Percentiles rank a stretch among this genome's conserved stretches.
Conservation (phyloP, 2,888 invertebrate species). For the Limenitis camilla region DNA sequence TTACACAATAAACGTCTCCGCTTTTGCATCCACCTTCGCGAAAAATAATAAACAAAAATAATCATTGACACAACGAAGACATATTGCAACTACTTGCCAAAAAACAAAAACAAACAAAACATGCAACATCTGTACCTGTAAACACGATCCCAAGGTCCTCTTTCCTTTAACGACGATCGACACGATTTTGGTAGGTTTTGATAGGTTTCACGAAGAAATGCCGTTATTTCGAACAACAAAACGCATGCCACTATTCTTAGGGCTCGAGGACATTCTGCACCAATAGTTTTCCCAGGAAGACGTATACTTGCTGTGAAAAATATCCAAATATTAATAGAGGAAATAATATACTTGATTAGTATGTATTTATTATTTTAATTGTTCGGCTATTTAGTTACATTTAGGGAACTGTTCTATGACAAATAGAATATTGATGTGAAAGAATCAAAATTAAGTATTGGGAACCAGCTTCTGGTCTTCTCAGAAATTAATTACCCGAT, state of each 20-base stretch:
- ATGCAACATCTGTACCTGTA: constrained; percentile 74
- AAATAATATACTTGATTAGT: background rate
- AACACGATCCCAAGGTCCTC: constrained; percentile 88
- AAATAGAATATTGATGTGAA: too few species aligned
- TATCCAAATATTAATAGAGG: background rate
- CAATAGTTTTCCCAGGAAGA: constrained; percentile 74
- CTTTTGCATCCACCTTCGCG: constrained; percentile 74
- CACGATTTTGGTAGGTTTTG: constrained; percentile 86
- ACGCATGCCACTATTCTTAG: constrained; percentile 94
- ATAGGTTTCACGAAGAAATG: constrained; percentile 97
- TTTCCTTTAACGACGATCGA: constrained; percentile 82
- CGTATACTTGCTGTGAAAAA: constrained; percentile 76
- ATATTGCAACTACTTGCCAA: constrained; percentile 62
- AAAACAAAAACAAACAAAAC: constrained; percentile 24
- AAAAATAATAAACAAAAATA: constrained; percentile 65
- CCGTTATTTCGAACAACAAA: constrained; percentile 96
- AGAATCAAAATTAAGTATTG: too few species aligned
- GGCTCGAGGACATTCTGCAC: constrained; percentile 90
- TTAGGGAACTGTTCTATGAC: too few species aligned
- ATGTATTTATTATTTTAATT: background rate
- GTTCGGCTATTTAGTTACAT: too few species aligned
- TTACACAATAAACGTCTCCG: constrained; percentile 71
- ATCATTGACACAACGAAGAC: constrained; percentile 59
- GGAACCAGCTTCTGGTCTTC: too few species aligned
- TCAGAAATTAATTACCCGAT: too few species aligned